Evolutionary conservation across 2,113 vertebrate genomes (phyloP), one percentile per base, ranked within the genome.

Genomic region (Xerus inauris): DNA sequence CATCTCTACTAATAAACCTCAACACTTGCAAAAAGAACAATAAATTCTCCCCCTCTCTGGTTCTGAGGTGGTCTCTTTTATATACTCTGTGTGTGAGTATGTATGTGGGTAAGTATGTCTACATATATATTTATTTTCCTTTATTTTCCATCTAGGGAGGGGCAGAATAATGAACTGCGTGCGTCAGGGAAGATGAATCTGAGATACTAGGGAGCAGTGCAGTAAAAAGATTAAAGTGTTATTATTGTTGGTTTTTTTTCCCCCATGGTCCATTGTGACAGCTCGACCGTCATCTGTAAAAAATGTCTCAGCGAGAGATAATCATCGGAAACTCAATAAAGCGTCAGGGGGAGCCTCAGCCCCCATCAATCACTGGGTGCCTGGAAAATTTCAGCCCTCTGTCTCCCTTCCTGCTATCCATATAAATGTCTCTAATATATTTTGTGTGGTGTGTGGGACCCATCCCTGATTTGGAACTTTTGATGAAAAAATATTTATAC

Each of bases 281-380:
- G 99, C 98, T 98, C 98, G 98, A 98, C 99, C 99, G 99, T 99
- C 99, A 99, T 98, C 98, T 96, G 99, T 99, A 99, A 99, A 99
- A 99, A 99, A 99, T 99, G 99, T 99, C 99, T 99, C 98, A 97
- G 99, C 98, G 98, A 98, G 98, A 99, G 99, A 99, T 99, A 99
- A 99, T 99, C 99, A 99, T 99, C 99, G 99, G 99, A 99, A 99
- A 99, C 99, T 99, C 99, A 99, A 99, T 99, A 99, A 99, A 99
- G 99, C 99, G 99, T 99, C 99, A 99, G 98, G 98, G 98, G 98
- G 96, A 99, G 98, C 98, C 98, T 98, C 98, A 96, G 98, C 97
- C 96, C 98, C 99, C 99, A 99, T 99, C 99, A 98, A 99, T 99
- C 99, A 99, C 98, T 42, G 98, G 98, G 99, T 99, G 99, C 99